phyloP scores from a whole-genome alignment of 2,888 invertebrate species.

The Ferrisia virgata region DNA sequence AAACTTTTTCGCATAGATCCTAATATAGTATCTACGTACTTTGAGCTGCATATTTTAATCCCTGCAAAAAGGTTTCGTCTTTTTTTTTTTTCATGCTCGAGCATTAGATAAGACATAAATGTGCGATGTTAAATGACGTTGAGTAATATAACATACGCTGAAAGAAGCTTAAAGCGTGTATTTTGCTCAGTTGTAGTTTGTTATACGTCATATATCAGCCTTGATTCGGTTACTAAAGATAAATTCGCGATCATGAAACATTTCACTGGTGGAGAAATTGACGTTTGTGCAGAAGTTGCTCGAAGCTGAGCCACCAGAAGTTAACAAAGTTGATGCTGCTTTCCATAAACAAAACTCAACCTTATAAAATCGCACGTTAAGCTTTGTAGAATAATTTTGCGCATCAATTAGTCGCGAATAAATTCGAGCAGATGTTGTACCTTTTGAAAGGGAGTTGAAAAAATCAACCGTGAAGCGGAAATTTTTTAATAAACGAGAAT shows the following conservation, averaged over 20 bases:
- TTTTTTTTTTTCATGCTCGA: background rate
- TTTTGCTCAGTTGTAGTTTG: background rate
- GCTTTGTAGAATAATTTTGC: constrained; percentile 13
- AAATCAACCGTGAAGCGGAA: background rate
- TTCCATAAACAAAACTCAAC: constrained; percentile 20
- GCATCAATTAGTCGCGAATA: constrained; percentile 22
- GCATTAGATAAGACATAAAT: background rate
- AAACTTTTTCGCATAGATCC: no score
- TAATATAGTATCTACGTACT: no score
- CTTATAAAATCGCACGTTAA: background rate
- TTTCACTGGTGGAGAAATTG: background rate
- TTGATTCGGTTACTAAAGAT: constrained; percentile 12
- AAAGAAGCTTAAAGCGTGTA: background rate
- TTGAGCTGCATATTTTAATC: background rate
- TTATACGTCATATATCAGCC: constrained; percentile 3
- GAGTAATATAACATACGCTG: background rate
- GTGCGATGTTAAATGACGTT: background rate
- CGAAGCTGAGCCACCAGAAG: constrained; percentile 12
- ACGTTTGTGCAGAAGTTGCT: background rate
- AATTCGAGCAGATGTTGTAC: constrained; percentile 19
- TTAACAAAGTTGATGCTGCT: background rate
- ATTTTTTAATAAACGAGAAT: background rate
- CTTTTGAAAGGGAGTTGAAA: background rate
- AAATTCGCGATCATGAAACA: constrained; percentile 21
- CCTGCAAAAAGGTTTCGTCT: no score